Percentiles rank a stretch among this genome's conserved stretches.
Conservation (phyloP, 2,888 invertebrate genomes). For the Eudemis profundana region DNA sequence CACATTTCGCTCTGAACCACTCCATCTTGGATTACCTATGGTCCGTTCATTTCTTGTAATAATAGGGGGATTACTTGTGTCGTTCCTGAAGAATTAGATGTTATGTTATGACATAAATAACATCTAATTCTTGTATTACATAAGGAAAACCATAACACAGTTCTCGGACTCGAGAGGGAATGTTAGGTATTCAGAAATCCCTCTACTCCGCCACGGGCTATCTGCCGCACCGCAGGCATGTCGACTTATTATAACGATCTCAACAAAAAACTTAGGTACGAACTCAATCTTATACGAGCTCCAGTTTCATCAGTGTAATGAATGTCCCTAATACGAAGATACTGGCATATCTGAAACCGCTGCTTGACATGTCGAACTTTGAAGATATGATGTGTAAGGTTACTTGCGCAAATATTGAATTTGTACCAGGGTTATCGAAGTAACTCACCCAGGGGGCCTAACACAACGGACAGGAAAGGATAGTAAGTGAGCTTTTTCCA, state of each 20-base stretch:
- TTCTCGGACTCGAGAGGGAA: neutral
- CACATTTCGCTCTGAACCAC: no score
- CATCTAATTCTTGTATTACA: constrained; percentile 3
- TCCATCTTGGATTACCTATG: no score
- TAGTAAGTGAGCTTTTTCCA: no score
- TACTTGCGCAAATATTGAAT: no score
- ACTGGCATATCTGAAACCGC: neutral
- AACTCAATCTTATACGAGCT: constrained; percentile 1
- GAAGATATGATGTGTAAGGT: no score
- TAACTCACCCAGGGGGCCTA: no score
- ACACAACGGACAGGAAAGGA: no score
- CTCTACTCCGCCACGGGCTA: constrained; percentile 18
- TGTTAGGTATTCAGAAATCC: constrained; percentile 27
- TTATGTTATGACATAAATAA: no score
- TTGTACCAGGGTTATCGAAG: no score
- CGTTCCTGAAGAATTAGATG: no score
- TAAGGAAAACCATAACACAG: constrained; percentile 11
- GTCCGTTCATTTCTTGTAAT: no score
- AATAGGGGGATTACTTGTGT: neutral
- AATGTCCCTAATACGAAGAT: neutral
- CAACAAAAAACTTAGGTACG: constrained; percentile 16
- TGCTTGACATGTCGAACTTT: no score
- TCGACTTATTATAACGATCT: constrained; percentile 20
- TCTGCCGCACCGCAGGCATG: constrained; percentile 27
- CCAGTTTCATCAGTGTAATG: constrained; percentile 21